These are phyloP conservation scores for Dynastes grantii DNA, from an alignment of 2,888 invertebrate species.

Conservation along the genomic window DNA sequence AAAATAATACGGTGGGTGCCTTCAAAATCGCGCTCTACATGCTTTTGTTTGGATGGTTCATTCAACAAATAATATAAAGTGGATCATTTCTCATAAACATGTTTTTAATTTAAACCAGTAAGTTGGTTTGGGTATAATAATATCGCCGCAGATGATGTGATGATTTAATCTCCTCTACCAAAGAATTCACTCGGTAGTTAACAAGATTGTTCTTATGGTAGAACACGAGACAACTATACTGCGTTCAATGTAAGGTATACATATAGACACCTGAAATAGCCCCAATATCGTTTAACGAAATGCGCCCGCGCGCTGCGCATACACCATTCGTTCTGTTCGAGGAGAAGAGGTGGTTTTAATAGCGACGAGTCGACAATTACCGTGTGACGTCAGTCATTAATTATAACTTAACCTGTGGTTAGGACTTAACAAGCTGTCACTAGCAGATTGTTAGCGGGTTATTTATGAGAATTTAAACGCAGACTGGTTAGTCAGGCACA, in stretches of 20 bases:
- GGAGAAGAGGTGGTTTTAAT: slow-evolving; percentile 61
- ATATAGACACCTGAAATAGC: slow-evolving; percentile 66
- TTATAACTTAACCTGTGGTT: slow-evolving; percentile 73
- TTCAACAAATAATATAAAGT: slow-evolving; percentile 17
- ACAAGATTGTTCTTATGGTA: slow-evolving; percentile 50
- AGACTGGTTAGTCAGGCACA: slow-evolving; percentile 63
- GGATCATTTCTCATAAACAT: slow-evolving; percentile 19
- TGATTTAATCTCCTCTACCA: slow-evolving; percentile 47
- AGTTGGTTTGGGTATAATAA: slow-evolving; percentile 39
- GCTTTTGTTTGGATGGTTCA: background rate
- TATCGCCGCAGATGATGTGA: slow-evolving; percentile 37
- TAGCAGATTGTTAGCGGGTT: slow-evolving; percentile 72
- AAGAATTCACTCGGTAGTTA: slow-evolving; percentile 47
- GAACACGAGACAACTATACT: slow-evolving; percentile 45
- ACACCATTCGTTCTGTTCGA: slow-evolving; percentile 37
- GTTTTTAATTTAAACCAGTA: slow-evolving; percentile 27
- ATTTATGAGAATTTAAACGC: slow-evolving; percentile 73
- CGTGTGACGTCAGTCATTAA: slow-evolving; percentile 72
- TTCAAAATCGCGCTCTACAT: background rate
- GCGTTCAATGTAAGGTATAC: slow-evolving; percentile 52
- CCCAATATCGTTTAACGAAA: slow-evolving; percentile 68
- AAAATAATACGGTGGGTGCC: too few relatives aligned
- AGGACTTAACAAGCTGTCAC: slow-evolving; percentile 73
- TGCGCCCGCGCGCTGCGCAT: slow-evolving; percentile 63
- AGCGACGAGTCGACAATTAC: slow-evolving; percentile 72